Percentiles rank a stretch among this genome's conserved stretches.
These are phyloP conservation scores for Distichodus sexfasciatus DNA, from an alignment of 2,797 vertebrate genomes.

Conservation along the genomic window DNA sequence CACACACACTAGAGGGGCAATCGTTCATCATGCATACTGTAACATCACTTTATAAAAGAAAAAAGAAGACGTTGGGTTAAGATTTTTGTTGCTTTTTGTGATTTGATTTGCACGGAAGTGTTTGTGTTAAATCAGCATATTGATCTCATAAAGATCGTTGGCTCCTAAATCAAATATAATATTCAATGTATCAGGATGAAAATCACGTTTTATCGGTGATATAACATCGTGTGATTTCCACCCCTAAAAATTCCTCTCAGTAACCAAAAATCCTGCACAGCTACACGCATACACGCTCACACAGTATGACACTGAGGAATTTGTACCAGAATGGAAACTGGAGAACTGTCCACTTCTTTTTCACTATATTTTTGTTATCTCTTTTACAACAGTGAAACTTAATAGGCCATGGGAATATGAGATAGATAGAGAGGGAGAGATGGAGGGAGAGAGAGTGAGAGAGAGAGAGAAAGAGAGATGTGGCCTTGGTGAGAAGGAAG, in stretches of 20 bases:
- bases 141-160: too few species aligned
- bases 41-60: too few species aligned
- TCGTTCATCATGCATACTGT: conserved; percentile 42
- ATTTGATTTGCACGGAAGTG: too few species aligned
- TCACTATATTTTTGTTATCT: conserved; percentile 25
- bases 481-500: conserved; percentile 26
- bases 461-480: conserved; percentile 42
- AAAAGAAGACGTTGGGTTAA: too few species aligned
- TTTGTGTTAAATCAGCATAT: too few species aligned
- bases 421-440: too few species aligned
- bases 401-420: conserved; percentile 25
- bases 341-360: conserved; percentile 21
- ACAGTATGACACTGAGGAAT: conserved; percentile 1
- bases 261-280: neutral
- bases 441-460: conserved; percentile 4
- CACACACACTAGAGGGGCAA: neutral
- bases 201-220: too few species aligned
- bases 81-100: too few species aligned
- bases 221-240: too few species aligned
- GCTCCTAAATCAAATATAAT: too few species aligned
- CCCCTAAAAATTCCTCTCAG: neutral
- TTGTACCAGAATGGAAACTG: conserved; percentile 22
- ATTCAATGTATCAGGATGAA: too few species aligned
- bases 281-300: neutral
- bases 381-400: conserved; percentile 29